phyloP scores from a whole-genome alignment of 1,140 invertebrate genomes.

The Venustaconcha ellipsiformis region DNA sequence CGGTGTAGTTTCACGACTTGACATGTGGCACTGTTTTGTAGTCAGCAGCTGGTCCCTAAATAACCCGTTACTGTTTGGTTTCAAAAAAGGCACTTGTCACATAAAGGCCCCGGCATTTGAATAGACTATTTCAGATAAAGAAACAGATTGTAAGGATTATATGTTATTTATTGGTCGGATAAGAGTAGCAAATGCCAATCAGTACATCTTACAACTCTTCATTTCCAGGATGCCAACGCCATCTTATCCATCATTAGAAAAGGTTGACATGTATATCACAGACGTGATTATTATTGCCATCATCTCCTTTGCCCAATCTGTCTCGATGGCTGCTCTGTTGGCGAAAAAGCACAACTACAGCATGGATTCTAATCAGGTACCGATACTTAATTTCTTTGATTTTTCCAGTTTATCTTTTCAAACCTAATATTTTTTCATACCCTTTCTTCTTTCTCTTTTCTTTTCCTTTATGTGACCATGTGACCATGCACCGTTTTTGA shows the following conservation, averaged over 20 bases:
- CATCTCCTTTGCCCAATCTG: slow-evolving; percentile 62
- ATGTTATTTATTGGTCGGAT: neutral
- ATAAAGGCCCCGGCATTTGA: too few relatives aligned
- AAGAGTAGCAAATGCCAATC: too few relatives aligned
- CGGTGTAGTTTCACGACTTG: too few relatives aligned
- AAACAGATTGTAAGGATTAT: neutral
- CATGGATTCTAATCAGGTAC: slow-evolving; percentile 68
- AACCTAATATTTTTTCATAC: neutral
- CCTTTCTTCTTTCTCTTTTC: neutral
- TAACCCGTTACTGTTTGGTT: too few relatives aligned
- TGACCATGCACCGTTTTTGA: neutral
- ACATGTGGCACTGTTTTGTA: too few relatives aligned
- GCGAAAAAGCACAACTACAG: slow-evolving; percentile 66
- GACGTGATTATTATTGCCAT: slow-evolving; percentile 50
- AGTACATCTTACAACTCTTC: neutral
- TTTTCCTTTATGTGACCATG: neutral
- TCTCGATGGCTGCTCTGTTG: slow-evolving; percentile 66
- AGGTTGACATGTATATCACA: slow-evolving; percentile 6
- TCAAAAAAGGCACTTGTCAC: too few relatives aligned
- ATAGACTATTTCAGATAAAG: neutral
- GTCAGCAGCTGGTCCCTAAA: too few relatives aligned
- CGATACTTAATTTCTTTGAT: neutral
- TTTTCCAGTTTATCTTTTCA: neutral
- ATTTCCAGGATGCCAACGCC: slow-evolving; percentile 29
- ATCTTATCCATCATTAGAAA: slow-evolving; percentile 14